Conservation (phyloP, 2,113 vertebrate genomes). For the Haemorhous mexicanus region DNA sequence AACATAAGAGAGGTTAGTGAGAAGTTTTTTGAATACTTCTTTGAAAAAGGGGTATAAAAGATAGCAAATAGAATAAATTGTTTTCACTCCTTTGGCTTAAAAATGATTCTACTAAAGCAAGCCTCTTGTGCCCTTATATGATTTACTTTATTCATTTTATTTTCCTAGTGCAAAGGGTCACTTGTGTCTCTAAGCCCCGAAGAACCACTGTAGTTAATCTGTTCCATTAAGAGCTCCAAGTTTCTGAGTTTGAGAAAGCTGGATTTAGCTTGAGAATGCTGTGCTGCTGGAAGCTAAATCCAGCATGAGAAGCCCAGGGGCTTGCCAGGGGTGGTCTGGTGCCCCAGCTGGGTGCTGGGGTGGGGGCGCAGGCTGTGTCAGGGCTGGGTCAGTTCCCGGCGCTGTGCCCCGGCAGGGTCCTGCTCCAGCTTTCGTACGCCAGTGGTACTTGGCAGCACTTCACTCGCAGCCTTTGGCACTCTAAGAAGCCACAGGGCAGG, state of each 20-base stretch:
- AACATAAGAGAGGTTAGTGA: background rate
- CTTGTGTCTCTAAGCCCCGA: background rate
- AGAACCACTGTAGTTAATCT: background rate
- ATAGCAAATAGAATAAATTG: background rate
- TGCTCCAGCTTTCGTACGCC: accelerated
- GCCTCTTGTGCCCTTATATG: background rate
- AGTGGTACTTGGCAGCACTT: accelerated
- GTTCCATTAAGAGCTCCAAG: background rate
- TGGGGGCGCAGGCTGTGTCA: accelerated
- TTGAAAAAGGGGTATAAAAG: background rate
- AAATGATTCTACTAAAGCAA: background rate
- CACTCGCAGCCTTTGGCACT: background rate
- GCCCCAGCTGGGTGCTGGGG: accelerated
- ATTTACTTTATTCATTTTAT: background rate
- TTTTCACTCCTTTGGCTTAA: background rate
- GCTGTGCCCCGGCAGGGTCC: background rate
- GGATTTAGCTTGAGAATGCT: background rate
- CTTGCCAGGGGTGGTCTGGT: accelerated
- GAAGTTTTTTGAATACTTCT: background rate
- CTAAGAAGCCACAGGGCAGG: background rate
- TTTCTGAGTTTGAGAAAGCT: background rate
- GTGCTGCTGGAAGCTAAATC: background rate
- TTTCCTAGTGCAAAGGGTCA: background rate
- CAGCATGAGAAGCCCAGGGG: accelerated
- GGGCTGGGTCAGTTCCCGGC: background rate